Conservation (phyloP, 2,797 vertebrate species). For the Etheostoma nigrum region DNA sequence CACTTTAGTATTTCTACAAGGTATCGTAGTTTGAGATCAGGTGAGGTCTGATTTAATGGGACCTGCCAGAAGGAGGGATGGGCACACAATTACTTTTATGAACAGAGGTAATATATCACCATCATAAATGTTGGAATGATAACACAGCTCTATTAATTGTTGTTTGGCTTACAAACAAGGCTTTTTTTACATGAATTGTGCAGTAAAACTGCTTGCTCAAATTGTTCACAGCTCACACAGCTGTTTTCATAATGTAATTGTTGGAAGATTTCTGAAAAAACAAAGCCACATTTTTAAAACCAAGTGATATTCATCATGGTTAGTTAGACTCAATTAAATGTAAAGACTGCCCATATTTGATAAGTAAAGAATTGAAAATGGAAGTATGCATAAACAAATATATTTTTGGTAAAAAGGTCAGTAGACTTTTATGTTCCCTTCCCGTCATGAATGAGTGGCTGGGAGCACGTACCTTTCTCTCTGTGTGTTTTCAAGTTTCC, state of each 20-base stretch:
- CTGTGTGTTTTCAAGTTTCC: constrained; percentile 53
- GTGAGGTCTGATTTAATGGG: no score
- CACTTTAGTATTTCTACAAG: no score
- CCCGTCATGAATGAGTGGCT: constrained; percentile 32
- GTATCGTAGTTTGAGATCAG: no score
- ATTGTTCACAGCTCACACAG: background rate
- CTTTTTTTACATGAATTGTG: background rate
- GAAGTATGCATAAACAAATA: background rate
- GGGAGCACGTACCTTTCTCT: constrained; percentile 28
- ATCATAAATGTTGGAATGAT: constrained; percentile 31
- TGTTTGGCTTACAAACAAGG: background rate
- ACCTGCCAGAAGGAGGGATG: no score
- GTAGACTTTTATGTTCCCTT: background rate
- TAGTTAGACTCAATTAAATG: background rate
- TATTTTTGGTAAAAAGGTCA: background rate
- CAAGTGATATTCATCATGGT: background rate
- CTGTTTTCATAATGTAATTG: background rate
- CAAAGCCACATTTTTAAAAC: background rate
- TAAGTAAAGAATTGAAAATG: background rate
- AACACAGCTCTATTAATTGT: constrained; percentile 6
- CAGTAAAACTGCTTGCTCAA: background rate
- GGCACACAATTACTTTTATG: no score
- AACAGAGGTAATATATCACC: background rate
- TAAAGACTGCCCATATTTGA: background rate
- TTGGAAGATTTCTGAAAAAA: background rate